These are phyloP conservation scores for Eudemis profundana DNA, from an alignment of 2,888 invertebrate species.

Conservation along the genomic window DNA sequence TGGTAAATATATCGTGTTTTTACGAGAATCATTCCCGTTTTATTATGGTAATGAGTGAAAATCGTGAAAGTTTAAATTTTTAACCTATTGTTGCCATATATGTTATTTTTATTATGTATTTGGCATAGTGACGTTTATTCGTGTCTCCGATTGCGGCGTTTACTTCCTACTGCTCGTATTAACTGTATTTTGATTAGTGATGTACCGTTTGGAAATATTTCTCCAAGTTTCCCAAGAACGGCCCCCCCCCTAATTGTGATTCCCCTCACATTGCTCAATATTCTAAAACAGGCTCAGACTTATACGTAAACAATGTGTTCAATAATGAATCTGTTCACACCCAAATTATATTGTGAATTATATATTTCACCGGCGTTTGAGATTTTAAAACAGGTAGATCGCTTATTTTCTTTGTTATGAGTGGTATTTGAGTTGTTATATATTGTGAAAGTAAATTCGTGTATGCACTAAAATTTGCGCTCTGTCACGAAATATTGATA, in stretches of 20 bases:
- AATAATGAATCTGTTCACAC: slow-evolving; percentile 65
- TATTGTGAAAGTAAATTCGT: slow-evolving; percentile 27
- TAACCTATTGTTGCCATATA: too few relatives aligned
- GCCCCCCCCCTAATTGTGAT: too few relatives aligned
- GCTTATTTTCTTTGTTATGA: slow-evolving; percentile 53
- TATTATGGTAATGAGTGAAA: too few relatives aligned
- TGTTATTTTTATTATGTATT: too few relatives aligned
- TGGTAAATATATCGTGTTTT: too few relatives aligned
- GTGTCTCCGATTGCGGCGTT: too few relatives aligned
- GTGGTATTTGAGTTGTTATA: slow-evolving; percentile 48
- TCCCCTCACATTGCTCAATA: slow-evolving; percentile 15
- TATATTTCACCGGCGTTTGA: slow-evolving; percentile 60
- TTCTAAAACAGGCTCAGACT: slow-evolving; percentile 60
- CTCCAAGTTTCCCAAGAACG: too few relatives aligned
- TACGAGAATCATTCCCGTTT: too few relatives aligned
- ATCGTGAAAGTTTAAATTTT: too few relatives aligned
- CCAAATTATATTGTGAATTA: slow-evolving; percentile 53
- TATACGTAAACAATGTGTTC: slow-evolving; percentile 76
- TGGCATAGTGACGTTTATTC: too few relatives aligned
- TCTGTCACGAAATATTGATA: slow-evolving; percentile 21
- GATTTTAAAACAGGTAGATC: slow-evolving; percentile 64
- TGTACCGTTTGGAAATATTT: too few relatives aligned
- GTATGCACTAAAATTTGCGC: slow-evolving; percentile 34
- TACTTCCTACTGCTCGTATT: background rate
- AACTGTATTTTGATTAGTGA: background rate